Base-by-base conservation (phyloP, 2,888 invertebrate genomes). In the Cinara cedri region DNA sequence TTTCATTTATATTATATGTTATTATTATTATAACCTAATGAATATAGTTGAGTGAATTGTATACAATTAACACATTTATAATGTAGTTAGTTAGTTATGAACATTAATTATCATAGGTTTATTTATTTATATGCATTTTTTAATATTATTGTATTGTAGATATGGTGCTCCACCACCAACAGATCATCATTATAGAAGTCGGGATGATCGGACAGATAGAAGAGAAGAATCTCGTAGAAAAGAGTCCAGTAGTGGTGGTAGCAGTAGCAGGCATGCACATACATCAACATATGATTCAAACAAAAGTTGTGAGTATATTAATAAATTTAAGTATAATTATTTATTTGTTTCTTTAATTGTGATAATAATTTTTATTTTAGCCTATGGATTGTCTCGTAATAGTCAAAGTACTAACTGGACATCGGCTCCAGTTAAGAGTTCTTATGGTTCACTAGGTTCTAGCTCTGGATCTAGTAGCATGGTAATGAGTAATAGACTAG, bases 331-430 rank as follows among this genome's bases (percentile, higher is more conserved):
- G 34, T 34, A 34, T 34, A 34, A 51, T 16, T 9, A 1, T 3
- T 54, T 34, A 26, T 16, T 70, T 71, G 10, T 14, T 57, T 44
- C 10, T 44, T 4, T 55, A 9, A 21, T 16, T 44, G 10, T 21
- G 60, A 19, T 11, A 42, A n/a, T n/a, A 13, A 24, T 13, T 10
- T 49, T 34, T 19, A 51, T 65, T 65, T 65, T 4, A 78, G 78
- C 78, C 21, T 78, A 78, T 78, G 78, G 78, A 78, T 51, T 78
- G 13, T 74, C 78, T 2, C 78, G 78, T 24, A 78, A 51, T n/a
- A 78, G n/a, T 19, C 70, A 78, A 42, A 70, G 55, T 49, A 68
- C 26, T 57, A 24, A 60, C 1, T 78, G 78, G 78, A 24, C 68
- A 70, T 68, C 68, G 10, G 13, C 51, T 0, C 42, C 78, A 14